Evolutionary conservation across 2,113 vertebrate genomes (phyloP).

Genomic region (Todiramphus saurophagus): DNA sequence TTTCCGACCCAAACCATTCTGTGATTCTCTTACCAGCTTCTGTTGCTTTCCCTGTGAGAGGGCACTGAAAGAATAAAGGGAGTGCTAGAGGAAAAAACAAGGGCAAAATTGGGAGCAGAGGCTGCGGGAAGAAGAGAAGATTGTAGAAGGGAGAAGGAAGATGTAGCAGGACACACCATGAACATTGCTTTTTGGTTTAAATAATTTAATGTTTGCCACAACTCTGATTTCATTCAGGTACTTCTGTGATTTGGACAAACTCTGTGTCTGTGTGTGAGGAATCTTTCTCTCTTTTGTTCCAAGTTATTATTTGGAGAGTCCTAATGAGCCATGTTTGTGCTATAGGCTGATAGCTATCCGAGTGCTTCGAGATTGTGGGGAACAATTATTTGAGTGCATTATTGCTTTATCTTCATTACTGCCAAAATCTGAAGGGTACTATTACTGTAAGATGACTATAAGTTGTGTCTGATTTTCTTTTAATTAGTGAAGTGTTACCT

Average conservation of each 20-base stretch:
- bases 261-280: background rate
- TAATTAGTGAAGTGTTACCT: slow-evolving; percentile 47
- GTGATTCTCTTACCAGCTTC: background rate
- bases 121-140: background rate
- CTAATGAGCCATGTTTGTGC: slow-evolving; percentile 34
- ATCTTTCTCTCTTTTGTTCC: slow-evolving; percentile 8
- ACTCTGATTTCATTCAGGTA: background rate
- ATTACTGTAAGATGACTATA: slow-evolving; percentile 38
- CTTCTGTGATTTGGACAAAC: background rate
- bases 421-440: slow-evolving; percentile 28
- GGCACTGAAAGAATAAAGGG: background rate
- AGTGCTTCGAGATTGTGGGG: slow-evolving; percentile 29
- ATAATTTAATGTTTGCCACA: background rate
- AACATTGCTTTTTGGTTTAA: background rate
- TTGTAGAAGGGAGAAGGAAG: background rate
- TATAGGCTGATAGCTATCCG: slow-evolving; percentile 35
- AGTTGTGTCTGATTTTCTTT: slow-evolving; percentile 31
- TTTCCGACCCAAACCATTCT: no score
- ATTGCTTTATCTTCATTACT: slow-evolving; percentile 59
- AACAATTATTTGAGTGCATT: slow-evolving; percentile 41
- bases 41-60: background rate
- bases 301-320: slow-evolving; percentile 45
- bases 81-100: background rate
- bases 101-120: background rate
- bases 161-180: background rate